Evolutionary conservation across 1,140 invertebrate genomes (phyloP).

Genomic region (Choristoneura fumiferana): DNA sequence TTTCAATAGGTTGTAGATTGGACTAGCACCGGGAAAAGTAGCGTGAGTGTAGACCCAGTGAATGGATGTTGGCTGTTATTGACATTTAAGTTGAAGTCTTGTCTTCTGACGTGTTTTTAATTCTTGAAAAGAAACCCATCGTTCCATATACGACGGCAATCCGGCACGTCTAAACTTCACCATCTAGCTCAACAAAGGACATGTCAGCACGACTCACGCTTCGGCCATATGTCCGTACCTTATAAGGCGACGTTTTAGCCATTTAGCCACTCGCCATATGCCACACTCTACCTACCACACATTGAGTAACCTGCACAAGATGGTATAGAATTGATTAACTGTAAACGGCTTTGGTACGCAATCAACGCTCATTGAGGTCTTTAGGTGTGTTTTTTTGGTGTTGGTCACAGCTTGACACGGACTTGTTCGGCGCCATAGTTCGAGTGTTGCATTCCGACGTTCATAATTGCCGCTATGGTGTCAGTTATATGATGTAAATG

Average conservation of each 20-base stretch:
- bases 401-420: constrained; percentile 30
- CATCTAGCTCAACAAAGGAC: constrained; percentile 46
- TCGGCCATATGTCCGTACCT: constrained; percentile 49
- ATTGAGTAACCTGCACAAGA: constrained; percentile 45
- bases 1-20: too few relatives aligned
- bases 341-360: constrained; percentile 51
- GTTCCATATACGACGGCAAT: too few relatives aligned
- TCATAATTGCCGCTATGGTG: constrained; percentile 9
- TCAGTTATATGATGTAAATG: constrained; percentile 10
- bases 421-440: constrained; percentile 5
- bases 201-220: constrained; percentile 36
- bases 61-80: too few relatives aligned
- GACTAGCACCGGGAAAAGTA: too few relatives aligned
- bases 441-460: not conserved
- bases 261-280: constrained; percentile 48
- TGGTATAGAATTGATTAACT: constrained; percentile 60
- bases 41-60: too few relatives aligned
- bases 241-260: constrained; percentile 57
- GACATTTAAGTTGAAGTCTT: too few relatives aligned
- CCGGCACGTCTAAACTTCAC: constrained; percentile 4
- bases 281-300: constrained; percentile 34
- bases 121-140: too few relatives aligned
- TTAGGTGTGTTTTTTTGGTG: constrained; percentile 41
- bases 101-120: too few relatives aligned
- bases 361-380: constrained; percentile 46